Conservation (phyloP, 2,113 vertebrate genomes). For the Paracanthobrama guichenoti region DNA sequence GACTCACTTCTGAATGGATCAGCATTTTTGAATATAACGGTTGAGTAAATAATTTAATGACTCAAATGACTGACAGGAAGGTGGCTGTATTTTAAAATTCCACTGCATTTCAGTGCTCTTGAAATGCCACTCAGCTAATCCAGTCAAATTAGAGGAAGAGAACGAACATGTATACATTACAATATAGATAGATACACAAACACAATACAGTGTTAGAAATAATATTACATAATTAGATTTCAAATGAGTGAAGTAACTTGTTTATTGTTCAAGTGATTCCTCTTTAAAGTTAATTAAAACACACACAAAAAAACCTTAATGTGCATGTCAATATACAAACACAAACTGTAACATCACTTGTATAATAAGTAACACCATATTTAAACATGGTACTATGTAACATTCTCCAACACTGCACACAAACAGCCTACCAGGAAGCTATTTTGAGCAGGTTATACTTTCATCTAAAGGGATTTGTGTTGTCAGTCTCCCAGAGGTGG, state of each 20-base stretch:
- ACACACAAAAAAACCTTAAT: background rate
- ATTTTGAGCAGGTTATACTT: constrained; percentile 33
- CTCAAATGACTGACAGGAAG: background rate
- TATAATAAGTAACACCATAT: background rate
- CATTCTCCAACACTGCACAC: constrained; percentile 26
- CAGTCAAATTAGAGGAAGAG: background rate
- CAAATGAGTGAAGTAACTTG: background rate
- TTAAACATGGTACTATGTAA: background rate
- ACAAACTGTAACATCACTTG: background rate
- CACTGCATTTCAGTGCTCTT: too few relatives aligned
- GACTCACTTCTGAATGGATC: background rate
- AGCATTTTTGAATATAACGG: background rate
- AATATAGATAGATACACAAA: background rate
- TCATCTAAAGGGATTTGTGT: constrained; percentile 24
- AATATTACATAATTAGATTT: background rate
- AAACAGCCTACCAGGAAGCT: background rate
- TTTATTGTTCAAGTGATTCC: too few relatives aligned
- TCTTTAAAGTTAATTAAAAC: background rate
- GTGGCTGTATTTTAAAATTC: too few relatives aligned
- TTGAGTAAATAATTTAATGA: background rate
- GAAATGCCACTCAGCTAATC: too few relatives aligned
- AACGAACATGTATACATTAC: background rate
- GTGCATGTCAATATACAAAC: background rate
- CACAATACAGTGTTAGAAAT: background rate
- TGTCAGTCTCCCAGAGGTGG: constrained; percentile 32